Percentiles rank a stretch among this genome's conserved stretches.
Conservation (phyloP, 1,140 invertebrate species). For the Drosophila hydei region DNA sequence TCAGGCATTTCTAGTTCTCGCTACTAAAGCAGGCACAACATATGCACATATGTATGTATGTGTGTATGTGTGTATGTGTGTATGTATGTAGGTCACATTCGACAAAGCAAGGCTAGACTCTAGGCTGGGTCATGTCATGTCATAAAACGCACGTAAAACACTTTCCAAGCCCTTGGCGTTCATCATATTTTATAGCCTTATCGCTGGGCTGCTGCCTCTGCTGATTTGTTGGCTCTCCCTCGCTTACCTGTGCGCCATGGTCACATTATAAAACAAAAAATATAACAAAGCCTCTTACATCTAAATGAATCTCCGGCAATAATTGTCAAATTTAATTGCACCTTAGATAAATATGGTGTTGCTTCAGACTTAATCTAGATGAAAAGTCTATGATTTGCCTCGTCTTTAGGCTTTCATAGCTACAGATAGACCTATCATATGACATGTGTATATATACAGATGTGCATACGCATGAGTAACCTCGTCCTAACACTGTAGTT, state of each 20-base stretch:
- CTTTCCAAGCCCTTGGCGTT: not conserved
- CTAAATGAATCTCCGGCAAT: not conserved
- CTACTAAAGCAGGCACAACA: no score
- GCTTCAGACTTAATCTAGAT: no score
- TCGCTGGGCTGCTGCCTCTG: not conserved
- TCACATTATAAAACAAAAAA: not conserved
- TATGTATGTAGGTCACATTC: not conserved
- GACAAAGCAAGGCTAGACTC: constrained; percentile 1
- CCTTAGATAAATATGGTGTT: not conserved
- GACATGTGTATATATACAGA: no score
- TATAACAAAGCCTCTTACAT: not conserved
- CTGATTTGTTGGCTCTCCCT: not conserved
- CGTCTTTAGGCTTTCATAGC: no score
- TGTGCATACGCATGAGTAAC: no score
- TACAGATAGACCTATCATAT: no score
- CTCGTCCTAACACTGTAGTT: no score
- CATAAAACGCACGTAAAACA: not conserved
- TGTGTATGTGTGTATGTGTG: not conserved
- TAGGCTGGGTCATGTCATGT: not conserved
- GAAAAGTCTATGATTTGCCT: no score
- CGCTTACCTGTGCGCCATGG: not conserved
- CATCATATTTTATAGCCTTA: constrained; percentile 5
- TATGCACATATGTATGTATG: not conserved
- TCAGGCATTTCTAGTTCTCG: not conserved
- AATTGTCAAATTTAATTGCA: constrained; percentile 2